These are phyloP conservation scores for Rhabdophis nuchalis DNA, from an alignment of 2,797 vertebrate genomes.

Conservation along the genomic window DNA sequence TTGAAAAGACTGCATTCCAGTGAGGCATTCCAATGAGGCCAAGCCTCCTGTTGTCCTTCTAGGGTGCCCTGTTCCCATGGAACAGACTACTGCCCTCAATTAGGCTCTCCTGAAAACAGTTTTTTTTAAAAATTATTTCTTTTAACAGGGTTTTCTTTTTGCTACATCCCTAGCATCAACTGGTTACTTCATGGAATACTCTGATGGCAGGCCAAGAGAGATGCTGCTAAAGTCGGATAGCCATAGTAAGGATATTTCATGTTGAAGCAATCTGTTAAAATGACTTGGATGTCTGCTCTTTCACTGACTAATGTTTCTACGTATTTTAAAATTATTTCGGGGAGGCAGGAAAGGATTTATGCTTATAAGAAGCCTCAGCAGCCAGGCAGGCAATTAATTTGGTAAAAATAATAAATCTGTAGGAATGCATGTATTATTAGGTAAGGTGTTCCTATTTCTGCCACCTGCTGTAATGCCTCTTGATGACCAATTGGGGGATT, in stretches of 20 bases:
- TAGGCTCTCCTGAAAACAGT: conserved; percentile 12
- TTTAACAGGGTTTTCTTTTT: not conserved
- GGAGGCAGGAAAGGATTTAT: not conserved
- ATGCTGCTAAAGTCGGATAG: not conserved
- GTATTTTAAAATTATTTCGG: not conserved
- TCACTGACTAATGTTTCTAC: not conserved
- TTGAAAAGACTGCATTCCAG: conserved; percentile 2
- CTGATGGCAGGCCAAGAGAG: not conserved
- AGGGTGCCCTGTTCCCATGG: not conserved
- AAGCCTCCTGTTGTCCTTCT: not conserved
- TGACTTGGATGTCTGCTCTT: not conserved
- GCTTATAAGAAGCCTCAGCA: not conserved
- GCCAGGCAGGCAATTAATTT: not conserved
- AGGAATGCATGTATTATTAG: not conserved
- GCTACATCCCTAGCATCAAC: not conserved
- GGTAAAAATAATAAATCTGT: not conserved
- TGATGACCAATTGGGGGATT: not conserved
- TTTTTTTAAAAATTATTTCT: not conserved
- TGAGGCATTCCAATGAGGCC: not conserved
- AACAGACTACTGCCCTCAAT: conserved; percentile 14
- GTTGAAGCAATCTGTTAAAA: not conserved
- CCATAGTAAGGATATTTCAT: not conserved
- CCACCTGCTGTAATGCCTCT: not conserved
- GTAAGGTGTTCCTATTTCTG: not conserved
- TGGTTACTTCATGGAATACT: not conserved